These are phyloP conservation scores for Orthosia gracilis DNA, from an alignment of 2,888 invertebrate genomes.

Conservation along the genomic window DNA sequence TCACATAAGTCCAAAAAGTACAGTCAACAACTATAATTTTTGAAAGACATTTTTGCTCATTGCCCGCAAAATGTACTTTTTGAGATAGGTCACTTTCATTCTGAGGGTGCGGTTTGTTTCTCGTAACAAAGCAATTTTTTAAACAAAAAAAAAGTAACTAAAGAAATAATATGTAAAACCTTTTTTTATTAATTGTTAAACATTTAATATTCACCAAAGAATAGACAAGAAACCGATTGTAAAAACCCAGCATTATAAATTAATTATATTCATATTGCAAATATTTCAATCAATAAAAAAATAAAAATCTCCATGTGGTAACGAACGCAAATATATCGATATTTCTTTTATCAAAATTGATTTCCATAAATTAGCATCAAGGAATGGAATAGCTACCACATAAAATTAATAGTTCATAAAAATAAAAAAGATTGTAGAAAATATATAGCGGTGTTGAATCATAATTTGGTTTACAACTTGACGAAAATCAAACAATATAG, in stretches of 20 bases:
- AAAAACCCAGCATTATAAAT: background rate
- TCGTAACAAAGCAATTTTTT: too few species aligned
- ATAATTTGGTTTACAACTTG: conserved; percentile 16
- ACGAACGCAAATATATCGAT: conserved; percentile 10
- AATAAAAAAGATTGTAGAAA: conserved; percentile 6
- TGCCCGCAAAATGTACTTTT: too few species aligned
- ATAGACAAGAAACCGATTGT: background rate
- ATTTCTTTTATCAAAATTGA: conserved; percentile 19
- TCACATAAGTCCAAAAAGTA: too few species aligned
- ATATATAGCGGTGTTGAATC: conserved; percentile 1
- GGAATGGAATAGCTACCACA: conserved; percentile 21
- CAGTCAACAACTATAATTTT: too few species aligned
- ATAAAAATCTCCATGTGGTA: conserved; percentile 6
- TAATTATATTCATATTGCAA: conserved; percentile 5
- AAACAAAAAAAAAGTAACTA: too few species aligned
- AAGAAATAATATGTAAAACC: too few species aligned
- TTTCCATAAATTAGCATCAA: conserved; percentile 38
- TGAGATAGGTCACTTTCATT: too few species aligned
- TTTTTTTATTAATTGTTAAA: background rate
- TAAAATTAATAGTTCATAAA: conserved; percentile 28
- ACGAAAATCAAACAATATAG: conserved; percentile 2
- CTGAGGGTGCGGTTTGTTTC: too few species aligned
- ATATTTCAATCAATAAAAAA: conserved; percentile 30
- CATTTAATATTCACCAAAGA: conserved; percentile 4
- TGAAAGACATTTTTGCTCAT: too few species aligned